These are phyloP conservation scores for Ploceus nigricollis DNA, from an alignment of 2,113 vertebrate species.

Conservation along the genomic window DNA sequence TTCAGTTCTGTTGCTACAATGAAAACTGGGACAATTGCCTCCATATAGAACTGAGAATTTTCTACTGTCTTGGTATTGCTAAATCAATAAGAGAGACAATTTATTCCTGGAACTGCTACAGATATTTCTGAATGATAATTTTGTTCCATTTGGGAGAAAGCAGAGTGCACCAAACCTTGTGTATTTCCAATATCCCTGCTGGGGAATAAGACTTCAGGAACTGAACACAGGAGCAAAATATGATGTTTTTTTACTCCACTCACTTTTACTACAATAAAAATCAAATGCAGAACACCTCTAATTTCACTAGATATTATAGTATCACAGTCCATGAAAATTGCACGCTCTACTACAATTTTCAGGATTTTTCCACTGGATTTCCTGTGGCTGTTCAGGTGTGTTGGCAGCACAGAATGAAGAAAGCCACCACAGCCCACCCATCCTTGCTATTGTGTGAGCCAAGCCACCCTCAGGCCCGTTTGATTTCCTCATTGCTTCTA, in stretches of 20 bases:
- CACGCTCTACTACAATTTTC: not conserved
- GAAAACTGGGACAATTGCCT: constrained; percentile 30
- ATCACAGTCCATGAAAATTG: not conserved
- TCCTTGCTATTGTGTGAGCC: not conserved
- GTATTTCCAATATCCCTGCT: not conserved
- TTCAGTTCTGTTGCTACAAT: not conserved
- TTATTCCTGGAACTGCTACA: constrained; percentile 26
- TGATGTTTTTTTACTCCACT: not conserved
- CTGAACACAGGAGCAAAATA: not conserved
- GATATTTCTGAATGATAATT: constrained; percentile 13
- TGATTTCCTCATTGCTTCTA: not conserved
- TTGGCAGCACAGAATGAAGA: not conserved
- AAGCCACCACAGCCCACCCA: not conserved
- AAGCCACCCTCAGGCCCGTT: not conserved
- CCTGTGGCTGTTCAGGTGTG: not conserved
- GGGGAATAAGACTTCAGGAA: not conserved
- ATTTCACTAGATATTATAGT: not conserved
- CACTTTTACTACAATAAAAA: not conserved
- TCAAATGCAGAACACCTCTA: not conserved
- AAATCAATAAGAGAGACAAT: constrained; percentile 8
- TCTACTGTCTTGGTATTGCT: not conserved
- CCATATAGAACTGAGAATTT: not conserved
- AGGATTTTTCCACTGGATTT: not conserved
- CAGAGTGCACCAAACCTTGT: not conserved
- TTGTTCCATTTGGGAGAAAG: not conserved